Evolutionary conservation across 2,113 vertebrate species (phyloP).

Genomic region (Catharus fuscescens): DNA sequence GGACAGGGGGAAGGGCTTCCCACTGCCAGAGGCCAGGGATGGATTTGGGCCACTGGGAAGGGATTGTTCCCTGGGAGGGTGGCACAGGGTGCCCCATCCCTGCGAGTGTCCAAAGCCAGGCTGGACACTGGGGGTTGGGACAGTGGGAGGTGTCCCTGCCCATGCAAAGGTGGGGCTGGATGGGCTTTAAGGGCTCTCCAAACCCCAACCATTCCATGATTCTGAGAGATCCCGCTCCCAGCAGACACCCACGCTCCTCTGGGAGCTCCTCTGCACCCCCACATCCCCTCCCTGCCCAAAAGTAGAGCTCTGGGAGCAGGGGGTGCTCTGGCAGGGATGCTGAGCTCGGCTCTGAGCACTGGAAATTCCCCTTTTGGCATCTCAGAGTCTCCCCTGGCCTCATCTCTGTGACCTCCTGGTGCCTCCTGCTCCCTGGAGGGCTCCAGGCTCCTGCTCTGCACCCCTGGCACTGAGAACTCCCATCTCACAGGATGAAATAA

Average conservation of each 20-base stretch:
- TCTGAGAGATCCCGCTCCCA: not conserved
- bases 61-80: not conserved
- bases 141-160: not conserved
- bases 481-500: not conserved
- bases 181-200: not conserved
- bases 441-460: not conserved
- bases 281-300: rapidly evolving
- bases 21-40: not conserved
- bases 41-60: rapidly evolving
- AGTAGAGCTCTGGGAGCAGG: not conserved
- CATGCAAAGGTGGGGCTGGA: not conserved
- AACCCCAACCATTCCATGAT: not conserved
- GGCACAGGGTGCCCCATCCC: not conserved
- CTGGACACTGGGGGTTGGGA: not conserved
- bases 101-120: not conserved
- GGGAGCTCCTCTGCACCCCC: not conserved
- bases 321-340: too few species aligned
- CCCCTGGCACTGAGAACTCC: not conserved
- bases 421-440: not conserved
- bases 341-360: not conserved
- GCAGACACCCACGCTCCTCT: not conserved
- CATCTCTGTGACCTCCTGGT: not conserved
- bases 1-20: not conserved
- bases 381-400: not conserved
- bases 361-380: not conserved